These are phyloP conservation scores for Mercenaria mercenaria DNA, from an alignment of 1,140 invertebrate genomes.

Conservation along the genomic window DNA sequence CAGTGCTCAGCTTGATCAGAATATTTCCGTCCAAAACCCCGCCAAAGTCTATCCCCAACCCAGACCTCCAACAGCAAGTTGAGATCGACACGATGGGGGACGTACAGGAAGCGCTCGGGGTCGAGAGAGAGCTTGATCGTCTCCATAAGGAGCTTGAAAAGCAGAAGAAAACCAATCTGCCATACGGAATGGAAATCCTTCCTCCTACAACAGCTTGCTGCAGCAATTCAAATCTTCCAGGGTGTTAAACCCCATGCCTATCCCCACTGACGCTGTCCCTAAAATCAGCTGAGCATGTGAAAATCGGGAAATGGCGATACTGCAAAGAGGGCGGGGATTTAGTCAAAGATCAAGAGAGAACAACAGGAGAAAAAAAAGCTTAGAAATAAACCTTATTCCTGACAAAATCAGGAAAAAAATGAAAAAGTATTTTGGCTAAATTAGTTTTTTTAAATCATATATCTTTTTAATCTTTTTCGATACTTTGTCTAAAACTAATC, in stretches of 20 bases:
- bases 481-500: too few species aligned
- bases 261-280: neutral
- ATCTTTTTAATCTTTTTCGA: too few species aligned
- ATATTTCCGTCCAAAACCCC: constrained; percentile 13
- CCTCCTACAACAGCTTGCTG: neutral
- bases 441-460: too few species aligned
- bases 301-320: neutral
- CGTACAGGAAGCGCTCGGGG: neutral
- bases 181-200: neutral
- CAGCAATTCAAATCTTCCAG: constrained; percentile 18
- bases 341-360: constrained; percentile 16
- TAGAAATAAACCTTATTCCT: neutral
- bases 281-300: neutral
- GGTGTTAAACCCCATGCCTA: neutral
- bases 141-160: constrained; percentile 21
- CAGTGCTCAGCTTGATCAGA: neutral
- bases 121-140: neutral
- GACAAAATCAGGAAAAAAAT: constrained; percentile 19
- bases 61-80: neutral
- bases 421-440: constrained; percentile 28
- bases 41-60: neutral
- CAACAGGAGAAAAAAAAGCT: neutral
- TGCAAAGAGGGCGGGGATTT: constrained; percentile 6
- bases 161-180: neutral
- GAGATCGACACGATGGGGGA: neutral